Percentiles rank a stretch among this genome's conserved stretches.
These are phyloP conservation scores for Hyperoplus lanceolatus DNA, from an alignment of 2,797 vertebrate genomes.

Conservation along the genomic window DNA sequence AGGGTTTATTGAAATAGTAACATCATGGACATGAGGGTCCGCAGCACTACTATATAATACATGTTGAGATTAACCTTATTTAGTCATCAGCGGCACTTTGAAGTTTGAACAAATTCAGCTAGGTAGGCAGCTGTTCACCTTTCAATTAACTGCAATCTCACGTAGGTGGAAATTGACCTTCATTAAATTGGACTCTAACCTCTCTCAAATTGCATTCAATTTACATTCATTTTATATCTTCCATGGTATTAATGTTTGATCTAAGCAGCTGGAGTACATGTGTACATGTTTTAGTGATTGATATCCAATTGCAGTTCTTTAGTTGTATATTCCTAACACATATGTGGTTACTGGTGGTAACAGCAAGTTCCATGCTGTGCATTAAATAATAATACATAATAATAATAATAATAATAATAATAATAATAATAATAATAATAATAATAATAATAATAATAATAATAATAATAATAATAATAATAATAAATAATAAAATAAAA, in stretches of 20 bases:
- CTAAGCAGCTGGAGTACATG: not conserved
- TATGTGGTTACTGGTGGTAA: not conserved
- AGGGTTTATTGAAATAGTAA: conserved; percentile 23
- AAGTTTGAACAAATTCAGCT: conserved; percentile 22
- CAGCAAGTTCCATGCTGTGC: not conserved
- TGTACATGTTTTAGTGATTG: not conserved
- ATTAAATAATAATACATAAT: no score
- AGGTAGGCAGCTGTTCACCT: conserved; percentile 11
- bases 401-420: no score
- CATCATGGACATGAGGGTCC: conserved; percentile 30
- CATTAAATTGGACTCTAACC: not conserved
- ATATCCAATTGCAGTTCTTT: not conserved
- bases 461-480: no score
- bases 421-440: no score
- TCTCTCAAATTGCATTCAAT: conserved; percentile 1
- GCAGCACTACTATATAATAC: conserved; percentile 44
- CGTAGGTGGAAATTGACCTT: not conserved
- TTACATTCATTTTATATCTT: not conserved
- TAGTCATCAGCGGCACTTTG: conserved; percentile 45
- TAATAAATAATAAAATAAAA: not conserved
- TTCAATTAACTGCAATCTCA: not conserved
- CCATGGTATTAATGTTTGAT: not conserved
- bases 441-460: no score
- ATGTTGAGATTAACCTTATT: conserved; percentile 65
- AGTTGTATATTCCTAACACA: not conserved